Percentiles rank a stretch among this genome's conserved stretches.
Evolutionary conservation across 1,140 invertebrate genomes (phyloP).

Genomic region (Pemphigus obesinymphae): DNA sequence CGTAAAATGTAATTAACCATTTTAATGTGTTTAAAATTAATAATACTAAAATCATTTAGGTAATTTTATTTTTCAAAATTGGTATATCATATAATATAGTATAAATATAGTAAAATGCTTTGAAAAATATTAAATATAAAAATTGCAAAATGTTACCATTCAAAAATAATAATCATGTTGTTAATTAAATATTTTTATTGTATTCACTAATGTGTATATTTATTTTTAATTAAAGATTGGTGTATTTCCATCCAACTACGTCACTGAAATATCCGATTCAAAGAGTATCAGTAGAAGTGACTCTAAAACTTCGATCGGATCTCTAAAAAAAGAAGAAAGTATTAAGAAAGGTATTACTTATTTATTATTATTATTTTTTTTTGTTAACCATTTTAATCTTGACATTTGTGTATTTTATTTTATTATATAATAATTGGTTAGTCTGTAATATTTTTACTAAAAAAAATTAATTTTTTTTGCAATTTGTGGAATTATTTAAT

Average conservation of each 20-base stretch:
- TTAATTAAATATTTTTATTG: not conserved
- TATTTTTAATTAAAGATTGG: slow-evolving; percentile 55
- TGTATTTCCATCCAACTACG: slow-evolving; percentile 92
- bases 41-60: no score
- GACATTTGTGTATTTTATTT: not conserved
- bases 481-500: no score
- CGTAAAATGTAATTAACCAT: no score
- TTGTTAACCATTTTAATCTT: no score
- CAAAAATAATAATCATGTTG: not conserved
- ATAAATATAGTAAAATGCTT: no score
- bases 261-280: slow-evolving; percentile 60
- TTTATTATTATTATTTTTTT: not conserved
- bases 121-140: no score
- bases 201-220: not conserved
- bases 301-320: slow-evolving; percentile 36
- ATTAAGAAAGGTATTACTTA: slow-evolving; percentile 37
- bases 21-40: no score
- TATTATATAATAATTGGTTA: no score
- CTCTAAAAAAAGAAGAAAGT: slow-evolving; percentile 31
- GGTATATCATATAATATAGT: no score
- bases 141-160: not conserved
- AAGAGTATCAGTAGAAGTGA: slow-evolving; percentile 41
- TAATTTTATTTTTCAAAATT: no score
- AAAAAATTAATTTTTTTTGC: not conserved
- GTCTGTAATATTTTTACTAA: not conserved